Evolutionary conservation across 1,140 invertebrate genomes (phyloP), one percentile per base, ranked within the genome.

Genomic region (Ceratoteleas bidentatus): DNA sequence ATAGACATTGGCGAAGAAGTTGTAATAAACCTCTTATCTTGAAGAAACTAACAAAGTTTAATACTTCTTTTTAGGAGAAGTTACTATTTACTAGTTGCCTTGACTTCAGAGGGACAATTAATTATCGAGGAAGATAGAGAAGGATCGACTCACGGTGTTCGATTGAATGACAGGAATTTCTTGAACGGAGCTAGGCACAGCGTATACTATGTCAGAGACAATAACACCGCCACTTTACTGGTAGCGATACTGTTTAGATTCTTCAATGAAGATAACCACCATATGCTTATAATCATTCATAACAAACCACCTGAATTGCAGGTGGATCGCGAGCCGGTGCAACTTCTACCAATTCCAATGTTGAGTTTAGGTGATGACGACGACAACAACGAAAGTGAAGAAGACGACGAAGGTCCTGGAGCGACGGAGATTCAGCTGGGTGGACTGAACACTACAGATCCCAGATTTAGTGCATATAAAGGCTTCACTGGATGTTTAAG

Each of bases 401-500:
- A 84, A 72, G 72, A 85, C 34, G 87, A 90, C 13, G 88, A 89
- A 47, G 85, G 85, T 69, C 89, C 93, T 4, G 95, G 95, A 8
- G 92, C 94, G 8, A 96, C 96, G 85, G 95, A 96, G 84, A 95
- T 97, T 11, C 96, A 96, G 85, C 94, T 97, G 49, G 96, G 96
- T n/a, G 96, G 96, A 45, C 92, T 96, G 11, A 96, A 96, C 83
- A 96, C 96, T 0, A 96, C 94, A 6, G 95, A 97, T 90, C 94
- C 94, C 14, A 92, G 96, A 77, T 95, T 97, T 86, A 94, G 93
- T 54, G 94, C 95, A 45, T 97, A 96, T 83, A 96, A 95, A 82
- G 95, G 95, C 81, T 98, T 97, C 88, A 96, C 95, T 80, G 96
- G 97, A 34, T 98, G 97, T 86, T 91, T 98, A 57, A 97, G 96